These are phyloP conservation scores for Lacerta agilis DNA, from an alignment of 2,797 vertebrate genomes.

Conservation along the genomic window DNA sequence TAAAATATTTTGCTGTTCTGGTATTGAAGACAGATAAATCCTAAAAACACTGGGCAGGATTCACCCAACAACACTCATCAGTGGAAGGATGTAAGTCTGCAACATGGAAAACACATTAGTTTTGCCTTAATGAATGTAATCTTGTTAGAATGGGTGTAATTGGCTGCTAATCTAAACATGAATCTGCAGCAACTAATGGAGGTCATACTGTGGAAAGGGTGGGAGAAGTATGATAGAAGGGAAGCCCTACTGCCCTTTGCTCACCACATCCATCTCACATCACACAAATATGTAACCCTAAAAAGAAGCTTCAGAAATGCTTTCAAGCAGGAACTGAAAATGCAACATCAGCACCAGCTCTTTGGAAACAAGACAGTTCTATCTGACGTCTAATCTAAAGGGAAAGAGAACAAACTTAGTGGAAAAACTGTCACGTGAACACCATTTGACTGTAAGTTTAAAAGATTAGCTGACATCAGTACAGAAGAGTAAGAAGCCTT, in stretches of 20 bases:
- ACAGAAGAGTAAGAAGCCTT: background rate
- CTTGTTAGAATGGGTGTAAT: background rate
- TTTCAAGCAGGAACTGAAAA: conserved; percentile 69
- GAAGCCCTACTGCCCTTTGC: background rate
- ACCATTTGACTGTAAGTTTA: conserved; percentile 13
- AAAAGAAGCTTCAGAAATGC: conserved; percentile 32
- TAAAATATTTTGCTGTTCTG: background rate
- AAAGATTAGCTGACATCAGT: background rate
- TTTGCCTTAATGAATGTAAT: background rate
- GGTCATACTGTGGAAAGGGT: conserved; percentile 10
- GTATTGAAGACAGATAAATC: background rate
- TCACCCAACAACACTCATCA: background rate
- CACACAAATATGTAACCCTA: conserved; percentile 32
- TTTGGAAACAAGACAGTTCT: conserved; percentile 57
- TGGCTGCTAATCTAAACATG: background rate
- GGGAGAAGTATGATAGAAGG: background rate
- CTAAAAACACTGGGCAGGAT: no score
- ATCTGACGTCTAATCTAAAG: conserved; percentile 48
- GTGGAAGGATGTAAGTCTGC: background rate
- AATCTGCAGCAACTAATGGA: accelerated
- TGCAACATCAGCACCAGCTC: conserved; percentile 65
- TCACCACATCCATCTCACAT: conserved; percentile 19
- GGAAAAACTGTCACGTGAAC: conserved; percentile 33
- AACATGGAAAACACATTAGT: background rate
- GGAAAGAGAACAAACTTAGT: conserved; percentile 38